phyloP scores from a whole-genome alignment of 2,797 vertebrate species.

The Phalloptychus januarius region DNA sequence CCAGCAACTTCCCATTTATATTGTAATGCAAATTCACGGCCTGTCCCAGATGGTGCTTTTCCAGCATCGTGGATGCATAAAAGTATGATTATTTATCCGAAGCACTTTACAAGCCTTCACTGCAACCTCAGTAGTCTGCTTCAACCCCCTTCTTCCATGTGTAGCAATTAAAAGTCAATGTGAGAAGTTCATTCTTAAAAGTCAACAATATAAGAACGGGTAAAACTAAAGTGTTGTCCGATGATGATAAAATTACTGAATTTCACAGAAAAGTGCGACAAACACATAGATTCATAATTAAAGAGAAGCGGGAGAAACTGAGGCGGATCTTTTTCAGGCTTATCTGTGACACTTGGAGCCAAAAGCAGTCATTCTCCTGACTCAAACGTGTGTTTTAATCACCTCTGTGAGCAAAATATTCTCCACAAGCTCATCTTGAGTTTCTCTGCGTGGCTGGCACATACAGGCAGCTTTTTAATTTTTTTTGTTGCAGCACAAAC shows the following conservation, averaged over 20 bases:
- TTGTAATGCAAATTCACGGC: slow-evolving; percentile 88
- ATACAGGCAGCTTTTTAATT: slow-evolving; percentile 12
- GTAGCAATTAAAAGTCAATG: slow-evolving; percentile 55
- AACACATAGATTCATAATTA: slow-evolving; percentile 49
- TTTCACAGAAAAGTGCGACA: slow-evolving; percentile 41
- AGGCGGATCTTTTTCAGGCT: slow-evolving; percentile 54
- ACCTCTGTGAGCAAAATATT: slow-evolving; percentile 56
- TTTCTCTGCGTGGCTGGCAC: slow-evolving; percentile 17
- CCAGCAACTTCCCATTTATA: slow-evolving; percentile 93
- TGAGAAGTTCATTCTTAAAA: slow-evolving; percentile 57
- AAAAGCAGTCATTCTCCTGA: slow-evolving; percentile 49
- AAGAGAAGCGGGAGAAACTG: slow-evolving; percentile 22
- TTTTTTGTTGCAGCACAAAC: slow-evolving; percentile 25
- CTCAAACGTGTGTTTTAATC: slow-evolving; percentile 67
- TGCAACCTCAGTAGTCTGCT: slow-evolving; percentile 59
- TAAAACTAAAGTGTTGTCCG: slow-evolving; percentile 20
- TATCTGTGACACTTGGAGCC: slow-evolving; percentile 53
- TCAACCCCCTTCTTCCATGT: slow-evolving; percentile 48
- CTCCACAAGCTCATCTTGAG: slow-evolving; percentile 34
- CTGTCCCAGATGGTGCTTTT: slow-evolving; percentile 83
- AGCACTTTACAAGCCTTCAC: slow-evolving; percentile 71
- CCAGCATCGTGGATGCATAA: slow-evolving; percentile 77
- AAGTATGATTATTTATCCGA: slow-evolving; percentile 83
- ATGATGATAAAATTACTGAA: slow-evolving; percentile 28
- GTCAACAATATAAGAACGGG: slow-evolving; percentile 46